Conservation (phyloP, 2,113 vertebrate species). For the Trinectes maculatus region DNA sequence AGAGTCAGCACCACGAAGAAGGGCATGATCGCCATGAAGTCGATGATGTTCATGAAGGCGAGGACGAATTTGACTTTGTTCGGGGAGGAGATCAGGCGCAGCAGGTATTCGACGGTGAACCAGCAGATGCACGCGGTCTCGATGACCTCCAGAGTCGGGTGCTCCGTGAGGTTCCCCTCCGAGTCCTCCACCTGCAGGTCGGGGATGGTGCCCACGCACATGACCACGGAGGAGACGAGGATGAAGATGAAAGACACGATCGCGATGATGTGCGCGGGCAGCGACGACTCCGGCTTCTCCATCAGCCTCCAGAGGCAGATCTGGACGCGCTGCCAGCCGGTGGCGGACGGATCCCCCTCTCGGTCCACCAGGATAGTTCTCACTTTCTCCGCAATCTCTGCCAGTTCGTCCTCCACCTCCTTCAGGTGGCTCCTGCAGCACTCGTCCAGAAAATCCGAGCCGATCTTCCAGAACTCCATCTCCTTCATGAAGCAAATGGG, state of each 20-base stretch:
- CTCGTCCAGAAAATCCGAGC: constrained; percentile 90
- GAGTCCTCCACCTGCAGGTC: constrained; percentile 90
- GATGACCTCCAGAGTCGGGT: constrained; percentile 91
- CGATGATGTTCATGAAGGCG: constrained; percentile 96
- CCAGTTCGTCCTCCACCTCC: constrained; percentile 93
- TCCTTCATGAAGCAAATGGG: constrained; percentile 97
- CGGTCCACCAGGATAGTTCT: constrained; percentile 91
- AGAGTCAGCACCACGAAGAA: constrained; percentile 93
- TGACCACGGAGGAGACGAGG: constrained; percentile 91
- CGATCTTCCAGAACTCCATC: constrained; percentile 98
- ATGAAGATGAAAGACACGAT: constrained; percentile 95
- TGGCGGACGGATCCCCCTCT: constrained; percentile 84
- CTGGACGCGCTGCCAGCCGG: constrained; percentile 88
- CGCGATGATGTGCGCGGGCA: constrained; percentile 87
- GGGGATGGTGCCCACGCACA: constrained; percentile 96
- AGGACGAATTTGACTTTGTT: constrained; percentile 90
- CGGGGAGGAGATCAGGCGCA: constrained; percentile 90
- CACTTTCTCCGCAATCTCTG: constrained; percentile 94
- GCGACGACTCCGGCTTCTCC: constrained; percentile 96
- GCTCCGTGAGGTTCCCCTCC: constrained; percentile 88
- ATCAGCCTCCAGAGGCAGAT: constrained; percentile 92
- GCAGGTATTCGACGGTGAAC: constrained; percentile 94
- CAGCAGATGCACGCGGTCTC: constrained; percentile 96
- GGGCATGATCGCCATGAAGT: constrained; percentile 94
- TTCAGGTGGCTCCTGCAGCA: constrained; percentile 90